Conservation (phyloP, 1,140 invertebrate genomes). For the Bombus cullumanus region DNA sequence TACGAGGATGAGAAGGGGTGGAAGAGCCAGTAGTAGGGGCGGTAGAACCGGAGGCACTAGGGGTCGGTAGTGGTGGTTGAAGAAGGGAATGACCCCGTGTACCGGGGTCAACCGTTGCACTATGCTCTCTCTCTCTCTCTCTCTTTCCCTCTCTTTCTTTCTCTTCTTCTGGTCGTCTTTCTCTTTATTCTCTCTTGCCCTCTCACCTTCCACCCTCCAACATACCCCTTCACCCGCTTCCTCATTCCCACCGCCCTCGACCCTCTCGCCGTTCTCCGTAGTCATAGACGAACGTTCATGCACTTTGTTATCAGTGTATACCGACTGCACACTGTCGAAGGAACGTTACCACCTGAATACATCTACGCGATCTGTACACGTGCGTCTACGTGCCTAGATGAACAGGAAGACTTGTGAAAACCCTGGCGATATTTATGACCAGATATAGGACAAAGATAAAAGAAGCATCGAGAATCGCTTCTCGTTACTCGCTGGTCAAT, state of each 20-base stretch:
- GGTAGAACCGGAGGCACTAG: slow-evolving; percentile 32
- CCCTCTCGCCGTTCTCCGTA: slow-evolving; percentile 50
- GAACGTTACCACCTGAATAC: slow-evolving; percentile 50
- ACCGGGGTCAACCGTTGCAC: slow-evolving; percentile 77
- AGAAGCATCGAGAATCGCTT: slow-evolving; percentile 29
- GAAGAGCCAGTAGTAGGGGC: slow-evolving; percentile 26
- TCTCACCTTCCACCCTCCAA: background rate
- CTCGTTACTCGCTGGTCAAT: slow-evolving; percentile 43
- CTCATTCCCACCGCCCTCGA: background rate
- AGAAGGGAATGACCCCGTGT: slow-evolving; percentile 76
- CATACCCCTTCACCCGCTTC: background rate
- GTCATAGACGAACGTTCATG: slow-evolving; percentile 54
- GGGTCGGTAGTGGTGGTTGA: slow-evolving; percentile 65
- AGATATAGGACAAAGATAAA: slow-evolving; percentile 48
- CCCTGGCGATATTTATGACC: slow-evolving; percentile 54
- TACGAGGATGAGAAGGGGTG: slow-evolving; percentile 33
- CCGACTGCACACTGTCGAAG: slow-evolving; percentile 7
- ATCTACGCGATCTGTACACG: slow-evolving; percentile 21
- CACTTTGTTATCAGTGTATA: slow-evolving; percentile 53
- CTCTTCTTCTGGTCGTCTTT: background rate
- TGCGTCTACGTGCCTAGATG: slow-evolving; percentile 13
- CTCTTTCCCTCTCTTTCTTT: slow-evolving; percentile 29
- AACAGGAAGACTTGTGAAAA: slow-evolving; percentile 9
- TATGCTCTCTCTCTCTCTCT: slow-evolving; percentile 48
- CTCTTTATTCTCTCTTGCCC: background rate